Conservation (phyloP, 2,797 vertebrate species). For the Cichlasoma orientale region DNA sequence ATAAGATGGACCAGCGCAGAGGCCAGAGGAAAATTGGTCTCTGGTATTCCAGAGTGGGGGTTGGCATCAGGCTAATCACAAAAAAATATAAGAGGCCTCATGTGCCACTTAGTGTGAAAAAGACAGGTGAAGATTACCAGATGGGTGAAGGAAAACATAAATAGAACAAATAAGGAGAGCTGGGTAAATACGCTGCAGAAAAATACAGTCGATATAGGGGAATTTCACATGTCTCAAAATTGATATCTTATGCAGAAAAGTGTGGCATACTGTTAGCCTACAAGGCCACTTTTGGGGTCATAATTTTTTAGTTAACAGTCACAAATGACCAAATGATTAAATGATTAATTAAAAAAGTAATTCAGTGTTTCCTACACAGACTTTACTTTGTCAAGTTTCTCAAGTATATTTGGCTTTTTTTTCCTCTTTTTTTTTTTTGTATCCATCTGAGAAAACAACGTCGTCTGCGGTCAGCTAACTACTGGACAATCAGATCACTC, state of each 20-base stretch:
- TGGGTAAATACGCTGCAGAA: background rate
- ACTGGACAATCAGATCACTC: too few relatives aligned
- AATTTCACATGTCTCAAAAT: background rate
- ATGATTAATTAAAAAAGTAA: background rate
- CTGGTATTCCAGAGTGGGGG: background rate
- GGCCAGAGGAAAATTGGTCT: too few relatives aligned
- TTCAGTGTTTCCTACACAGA: background rate
- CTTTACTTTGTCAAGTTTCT: background rate
- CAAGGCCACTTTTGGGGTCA: background rate
- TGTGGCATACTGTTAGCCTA: background rate
- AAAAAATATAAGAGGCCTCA: background rate
- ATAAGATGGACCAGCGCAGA: background rate
- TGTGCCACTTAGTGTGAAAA: background rate
- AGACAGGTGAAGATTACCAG: background rate
- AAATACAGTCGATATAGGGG: background rate
- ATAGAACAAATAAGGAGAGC: background rate
- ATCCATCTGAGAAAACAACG: background rate
- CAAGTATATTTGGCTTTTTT: background rate
- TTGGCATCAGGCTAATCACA: background rate
- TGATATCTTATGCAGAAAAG: background rate
- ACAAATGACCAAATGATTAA: background rate
- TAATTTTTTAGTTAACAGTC: background rate
- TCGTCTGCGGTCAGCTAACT: background rate
- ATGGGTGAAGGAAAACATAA: background rate
- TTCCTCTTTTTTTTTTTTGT: background rate